Conservation (phyloP, 2,888 invertebrate species). For the Drosophila fungiperda region DNA sequence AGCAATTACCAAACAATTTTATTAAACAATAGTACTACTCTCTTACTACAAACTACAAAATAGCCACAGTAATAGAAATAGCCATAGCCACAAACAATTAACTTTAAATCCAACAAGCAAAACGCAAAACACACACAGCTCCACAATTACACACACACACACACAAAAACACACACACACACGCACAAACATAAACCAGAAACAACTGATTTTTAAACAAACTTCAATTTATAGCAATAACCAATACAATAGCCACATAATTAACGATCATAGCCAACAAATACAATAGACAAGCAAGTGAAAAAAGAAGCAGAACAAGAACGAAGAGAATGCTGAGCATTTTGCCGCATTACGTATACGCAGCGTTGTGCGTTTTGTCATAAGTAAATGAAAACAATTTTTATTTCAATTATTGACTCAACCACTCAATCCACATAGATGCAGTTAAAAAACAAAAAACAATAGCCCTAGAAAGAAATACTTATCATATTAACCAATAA, state of each 20-base stretch:
- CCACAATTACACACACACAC: constrained; percentile 29
- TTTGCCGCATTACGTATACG: constrained; percentile 29
- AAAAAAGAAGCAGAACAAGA: constrained; percentile 69
- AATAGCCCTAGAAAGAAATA: constrained; percentile 70
- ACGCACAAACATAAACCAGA: neutral
- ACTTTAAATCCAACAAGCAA: constrained; percentile 48
- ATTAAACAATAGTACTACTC: constrained; percentile 74
- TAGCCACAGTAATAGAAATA: constrained; percentile 77
- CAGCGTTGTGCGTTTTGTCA: constrained; percentile 41
- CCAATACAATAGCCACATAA: constrained; percentile 76
- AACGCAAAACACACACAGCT: constrained; percentile 22
- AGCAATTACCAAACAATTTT: constrained; percentile 65
- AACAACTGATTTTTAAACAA: constrained; percentile 56
- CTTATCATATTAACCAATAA: constrained; percentile 70
- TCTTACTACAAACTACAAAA: constrained; percentile 71
- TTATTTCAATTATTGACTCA: constrained; percentile 76
- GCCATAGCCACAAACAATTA: constrained; percentile 73
- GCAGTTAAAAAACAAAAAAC: constrained; percentile 52
- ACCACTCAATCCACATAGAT: constrained; percentile 52
- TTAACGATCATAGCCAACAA: constrained; percentile 69
- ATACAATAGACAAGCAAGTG: constrained; percentile 55
- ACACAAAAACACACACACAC: constrained; percentile 3
- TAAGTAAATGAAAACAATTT: constrained; percentile 67
- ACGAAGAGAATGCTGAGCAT: constrained; percentile 50
- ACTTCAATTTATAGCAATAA: constrained; percentile 73